These are phyloP conservation scores for Nebria salina DNA, from an alignment of 2,888 invertebrate species.

Conservation along the genomic window DNA sequence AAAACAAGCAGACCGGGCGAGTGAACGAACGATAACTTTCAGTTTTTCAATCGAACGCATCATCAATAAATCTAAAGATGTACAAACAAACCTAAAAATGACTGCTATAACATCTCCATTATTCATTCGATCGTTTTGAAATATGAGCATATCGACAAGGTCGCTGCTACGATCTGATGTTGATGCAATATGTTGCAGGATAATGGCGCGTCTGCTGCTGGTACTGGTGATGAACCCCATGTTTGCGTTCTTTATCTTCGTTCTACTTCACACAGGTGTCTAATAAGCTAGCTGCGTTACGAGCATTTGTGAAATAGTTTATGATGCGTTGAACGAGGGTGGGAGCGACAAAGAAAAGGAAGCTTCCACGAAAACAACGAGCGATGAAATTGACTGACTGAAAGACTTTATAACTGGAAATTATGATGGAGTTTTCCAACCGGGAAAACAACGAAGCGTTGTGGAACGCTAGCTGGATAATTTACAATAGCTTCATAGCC, in stretches of 20 bases:
- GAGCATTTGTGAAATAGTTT: slow-evolving; percentile 35
- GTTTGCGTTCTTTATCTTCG: not conserved
- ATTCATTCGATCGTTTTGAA: not conserved
- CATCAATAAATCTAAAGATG: not conserved
- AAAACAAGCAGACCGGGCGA: no score
- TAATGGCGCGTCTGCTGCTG: not conserved
- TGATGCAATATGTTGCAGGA: not conserved
- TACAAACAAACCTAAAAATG: not conserved
- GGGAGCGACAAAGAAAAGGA: slow-evolving; percentile 11
- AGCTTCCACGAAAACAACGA: slow-evolving; percentile 4
- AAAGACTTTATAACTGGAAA: slow-evolving; percentile 37
- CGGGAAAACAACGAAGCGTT: slow-evolving; percentile 12
- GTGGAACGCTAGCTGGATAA: not conserved
- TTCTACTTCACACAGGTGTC: slow-evolving; percentile 31
- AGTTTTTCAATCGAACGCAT: not conserved
- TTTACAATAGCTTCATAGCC: not conserved
- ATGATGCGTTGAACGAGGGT: slow-evolving; percentile 11
- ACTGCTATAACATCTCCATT: not conserved
- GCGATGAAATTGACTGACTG: slow-evolving; percentile 28
- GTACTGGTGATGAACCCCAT: not conserved
- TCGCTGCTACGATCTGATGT: not conserved
- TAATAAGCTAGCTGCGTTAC: slow-evolving; percentile 28
- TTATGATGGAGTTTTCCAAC: slow-evolving; percentile 21
- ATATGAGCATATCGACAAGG: not conserved
- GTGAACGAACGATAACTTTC: not conserved